Percentiles rank a stretch among this genome's conserved stretches.
phyloP scores from a whole-genome alignment of 2,888 invertebrate species.

The Entomobrya proxima region DNA sequence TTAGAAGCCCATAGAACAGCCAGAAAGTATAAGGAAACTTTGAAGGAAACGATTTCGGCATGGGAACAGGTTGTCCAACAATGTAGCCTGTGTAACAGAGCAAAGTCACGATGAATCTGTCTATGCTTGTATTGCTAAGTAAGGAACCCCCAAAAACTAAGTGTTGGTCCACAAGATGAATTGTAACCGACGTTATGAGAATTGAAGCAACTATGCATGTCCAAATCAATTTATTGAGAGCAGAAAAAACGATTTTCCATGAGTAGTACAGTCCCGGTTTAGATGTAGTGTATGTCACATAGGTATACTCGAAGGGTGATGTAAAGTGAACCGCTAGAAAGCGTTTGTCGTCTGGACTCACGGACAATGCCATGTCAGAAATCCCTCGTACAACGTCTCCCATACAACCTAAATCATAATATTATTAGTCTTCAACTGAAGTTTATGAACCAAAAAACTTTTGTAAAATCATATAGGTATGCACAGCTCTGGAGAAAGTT shows the following conservation, averaged over 20 bases:
- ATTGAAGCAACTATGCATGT: not conserved
- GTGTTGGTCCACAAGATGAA: not conserved
- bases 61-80: not conserved
- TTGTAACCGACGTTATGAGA: not conserved
- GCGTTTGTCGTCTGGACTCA: constrained; percentile 36
- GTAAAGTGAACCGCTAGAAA: not conserved
- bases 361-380: constrained; percentile 26
- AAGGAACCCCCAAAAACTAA: not conserved
- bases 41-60: constrained; percentile 14
- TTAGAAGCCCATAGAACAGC: constrained; percentile 22
- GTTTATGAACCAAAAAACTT: too few species aligned
- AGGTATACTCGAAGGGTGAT: constrained; percentile 6
- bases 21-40: not conserved
- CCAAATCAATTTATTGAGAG: constrained; percentile 7
- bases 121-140: not conserved
- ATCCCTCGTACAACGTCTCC: constrained; percentile 26
- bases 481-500: too few species aligned
- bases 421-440: too few species aligned
- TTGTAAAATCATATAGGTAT: too few species aligned
- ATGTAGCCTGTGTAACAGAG: constrained; percentile 3
- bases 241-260: constrained; percentile 40
- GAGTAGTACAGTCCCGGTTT: constrained; percentile 41
- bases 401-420: constrained; percentile 43
- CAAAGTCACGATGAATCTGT: not conserved
- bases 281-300: constrained; percentile 5